Evolutionary conservation across 2,113 vertebrate species (phyloP), one percentile per base, ranked within the genome.

Genomic region (Scortum barcoo): DNA sequence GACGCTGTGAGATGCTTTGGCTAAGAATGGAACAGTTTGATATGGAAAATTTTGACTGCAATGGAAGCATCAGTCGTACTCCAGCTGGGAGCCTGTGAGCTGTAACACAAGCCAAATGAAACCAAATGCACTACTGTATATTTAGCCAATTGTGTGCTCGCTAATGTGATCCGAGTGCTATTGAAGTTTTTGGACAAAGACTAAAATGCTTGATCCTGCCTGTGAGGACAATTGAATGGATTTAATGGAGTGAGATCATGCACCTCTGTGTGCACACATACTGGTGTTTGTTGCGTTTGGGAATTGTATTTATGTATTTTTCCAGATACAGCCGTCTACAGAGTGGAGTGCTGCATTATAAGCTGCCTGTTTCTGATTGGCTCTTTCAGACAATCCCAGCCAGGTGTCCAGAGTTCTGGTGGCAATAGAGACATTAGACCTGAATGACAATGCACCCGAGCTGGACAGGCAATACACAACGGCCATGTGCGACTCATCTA

Each of bases 391-490:
- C 91, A 97, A 96, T 89, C 96, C 97, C 54, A 95, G 95, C 74
- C 96, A 96, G 88, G 95, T 95, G 75, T 96, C 97, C 89, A 95
- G 94, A 3, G 96, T 96, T 54, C 90, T 96, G 75, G 95, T 97
- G 71, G 93, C 96, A 66, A 87, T 98, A 84, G 96, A 97, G 87
- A 97, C 95, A 0, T 89, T 98, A 76, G 97, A 98, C 78, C 88
- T 97, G 72, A 98, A 98, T 16, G 97, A 98, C 94, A 98, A 97
- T 6, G 93, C 96, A 3, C 97, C 97, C 0, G 96, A 96, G 82
- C 91, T 98, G 89, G 96, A 97, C 46, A 91, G 96, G 22, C 94
- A 95, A 58, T 97, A 97, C 53, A 95, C 94, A 22, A 96, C 96
- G 0, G 96, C 96, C 50, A 91, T 97, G 88, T 98, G 97, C 57